phyloP scores from a whole-genome alignment of 2,113 vertebrate species.

The Rynchops niger region DNA sequence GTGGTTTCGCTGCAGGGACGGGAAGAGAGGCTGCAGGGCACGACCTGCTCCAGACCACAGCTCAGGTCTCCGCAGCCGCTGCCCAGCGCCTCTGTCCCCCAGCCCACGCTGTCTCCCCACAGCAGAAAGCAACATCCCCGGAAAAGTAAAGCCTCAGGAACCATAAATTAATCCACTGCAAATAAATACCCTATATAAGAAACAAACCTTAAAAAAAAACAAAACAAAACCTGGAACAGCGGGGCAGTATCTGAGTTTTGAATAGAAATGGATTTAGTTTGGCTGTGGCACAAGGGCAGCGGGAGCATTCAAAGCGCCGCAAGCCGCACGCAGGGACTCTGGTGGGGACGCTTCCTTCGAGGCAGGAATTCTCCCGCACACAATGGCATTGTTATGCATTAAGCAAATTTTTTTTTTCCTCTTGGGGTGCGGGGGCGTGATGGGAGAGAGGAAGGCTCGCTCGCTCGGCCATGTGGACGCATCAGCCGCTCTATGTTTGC shows the following conservation, averaged over 20 bases:
- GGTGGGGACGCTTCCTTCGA: slow-evolving; percentile 39
- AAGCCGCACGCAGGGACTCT: neutral
- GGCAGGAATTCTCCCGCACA: slow-evolving; percentile 53
- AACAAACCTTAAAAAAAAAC: slow-evolving; percentile 8
- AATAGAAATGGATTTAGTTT: slow-evolving; percentile 58
- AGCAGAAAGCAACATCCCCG: neutral
- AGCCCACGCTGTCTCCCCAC: neutral
- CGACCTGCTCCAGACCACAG: neutral
- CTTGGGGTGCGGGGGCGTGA: neutral
- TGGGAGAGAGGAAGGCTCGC: neutral
- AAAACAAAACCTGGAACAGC: slow-evolving; percentile 24
- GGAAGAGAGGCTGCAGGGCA: neutral
- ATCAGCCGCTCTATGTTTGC: neutral
- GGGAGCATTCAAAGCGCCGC: neutral
- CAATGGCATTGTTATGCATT: slow-evolving; percentile 47
- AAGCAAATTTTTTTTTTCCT: neutral
- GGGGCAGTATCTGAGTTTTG: slow-evolving; percentile 12
- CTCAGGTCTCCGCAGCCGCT: neutral
- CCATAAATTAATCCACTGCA: neutral
- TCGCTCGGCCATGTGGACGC: neutral
- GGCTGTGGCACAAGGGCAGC: slow-evolving; percentile 32
- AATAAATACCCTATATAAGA: neutral
- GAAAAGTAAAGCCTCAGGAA: neutral
- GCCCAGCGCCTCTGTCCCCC: neutral
- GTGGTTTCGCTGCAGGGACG: neutral